Base-by-base conservation (phyloP, 2,113 vertebrate genomes). In the Corydoras maculifer region DNA sequence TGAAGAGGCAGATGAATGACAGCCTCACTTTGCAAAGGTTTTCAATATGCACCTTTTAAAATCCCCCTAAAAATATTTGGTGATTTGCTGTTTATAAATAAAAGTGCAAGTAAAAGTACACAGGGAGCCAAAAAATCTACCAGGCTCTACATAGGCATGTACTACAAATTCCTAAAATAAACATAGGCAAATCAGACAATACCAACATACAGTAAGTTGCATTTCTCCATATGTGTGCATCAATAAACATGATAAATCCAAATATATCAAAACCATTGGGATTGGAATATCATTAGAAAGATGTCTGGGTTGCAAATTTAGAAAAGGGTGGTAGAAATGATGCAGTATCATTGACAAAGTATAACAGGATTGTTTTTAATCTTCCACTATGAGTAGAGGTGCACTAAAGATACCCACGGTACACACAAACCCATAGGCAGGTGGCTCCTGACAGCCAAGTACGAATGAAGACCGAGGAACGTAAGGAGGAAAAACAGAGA, bases 361-460 rank as follows among this genome's bases (percentile, higher is more conserved):
- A 7, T 43, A 35, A 63, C 9, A 29, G 66, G 18, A 30, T 10
- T 35, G 10, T 10, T 55, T 50, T 60, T 54, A 43, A 9, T 18
- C 2, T 5, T n/a, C 4, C 3, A 3, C 18, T 50, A 58, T 65
- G 4, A 61, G n/a, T 14, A 43, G 3, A 11, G 43, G 8, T 65
- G 30, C 30, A 18, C 49, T 62, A 58, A 58, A 79, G 55, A 60
- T 68, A 69, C 75, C 70, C 5, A 53, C 8, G 25, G 65, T 58
- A 65, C 62, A 75, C 61, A 68, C 25, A 53, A 72, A 80, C 74
- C 51, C 75, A 77, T 69, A 54, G 78, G 75, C 78, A 80, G 78
- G 78, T 77, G 78, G 62, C 69, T 80, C 66, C 72, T 77, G 74
- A 81, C 76, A 81, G 74, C 62, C 66, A 62, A 72, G 71, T 53